phyloP scores from a whole-genome alignment of 2,888 invertebrate genomes.

The Drosophila algonquin region DNA sequence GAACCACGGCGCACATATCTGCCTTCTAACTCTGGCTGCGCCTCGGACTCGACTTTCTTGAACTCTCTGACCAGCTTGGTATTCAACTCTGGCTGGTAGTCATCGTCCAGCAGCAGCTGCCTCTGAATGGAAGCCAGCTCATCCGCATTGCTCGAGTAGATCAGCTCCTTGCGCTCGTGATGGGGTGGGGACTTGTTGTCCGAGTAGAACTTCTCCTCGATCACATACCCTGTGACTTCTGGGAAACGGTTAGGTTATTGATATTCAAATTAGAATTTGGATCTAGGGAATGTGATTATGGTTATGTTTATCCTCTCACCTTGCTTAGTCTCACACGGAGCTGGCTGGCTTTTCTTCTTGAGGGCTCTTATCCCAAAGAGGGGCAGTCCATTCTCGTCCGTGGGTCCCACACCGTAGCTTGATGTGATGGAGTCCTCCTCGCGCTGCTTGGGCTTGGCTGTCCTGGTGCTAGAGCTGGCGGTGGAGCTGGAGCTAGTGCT shows the following conservation, averaged over 20 bases:
- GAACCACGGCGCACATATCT: constrained; percentile 88
- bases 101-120: constrained; percentile 58
- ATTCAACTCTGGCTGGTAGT: constrained; percentile 25
- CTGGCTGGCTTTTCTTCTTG: constrained; percentile 84
- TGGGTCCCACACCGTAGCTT: constrained; percentile 92
- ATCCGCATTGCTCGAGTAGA: constrained; percentile 88
- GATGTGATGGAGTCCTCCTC: constrained; percentile 89
- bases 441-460: constrained; percentile 51
- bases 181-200: constrained; percentile 89
- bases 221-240: constrained; percentile 89
- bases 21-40: constrained; percentile 30
- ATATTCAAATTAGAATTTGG: not conserved
- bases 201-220: constrained; percentile 88
- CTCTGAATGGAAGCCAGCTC: constrained; percentile 75
- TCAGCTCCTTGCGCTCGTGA: constrained; percentile 88
- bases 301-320: constrained; percentile 84
- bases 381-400: constrained; percentile 91
- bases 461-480: constrained; percentile 45
- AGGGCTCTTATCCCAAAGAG: constrained; percentile 92
- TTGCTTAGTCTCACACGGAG: constrained; percentile 87
- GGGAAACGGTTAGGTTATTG: not conserved
- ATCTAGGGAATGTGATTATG: not conserved
- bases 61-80: constrained; percentile 62
- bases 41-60: constrained; percentile 62
- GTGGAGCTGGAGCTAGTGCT: constrained; percentile 81